Conservation (phyloP, 1,140 invertebrate species). For the Temnothorax nylanderi region DNA sequence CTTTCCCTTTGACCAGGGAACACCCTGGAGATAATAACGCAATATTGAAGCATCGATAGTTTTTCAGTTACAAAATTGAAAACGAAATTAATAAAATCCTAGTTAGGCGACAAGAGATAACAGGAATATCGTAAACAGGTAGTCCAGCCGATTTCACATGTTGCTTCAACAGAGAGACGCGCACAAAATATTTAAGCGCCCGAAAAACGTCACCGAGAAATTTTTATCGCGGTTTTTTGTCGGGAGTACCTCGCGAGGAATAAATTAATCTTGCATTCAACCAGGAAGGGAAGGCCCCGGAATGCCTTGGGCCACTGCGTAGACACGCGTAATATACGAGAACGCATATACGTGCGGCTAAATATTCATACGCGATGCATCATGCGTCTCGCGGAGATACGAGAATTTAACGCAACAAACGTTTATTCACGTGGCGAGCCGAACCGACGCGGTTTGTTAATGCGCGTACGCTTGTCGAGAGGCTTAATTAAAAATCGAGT, state of each 20-base stretch:
- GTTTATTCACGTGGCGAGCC: constrained; percentile 10
- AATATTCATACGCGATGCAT: constrained; percentile 73
- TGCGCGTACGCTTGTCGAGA: constrained; percentile 10
- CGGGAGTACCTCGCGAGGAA: not conserved
- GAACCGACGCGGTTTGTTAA: constrained; percentile 44
- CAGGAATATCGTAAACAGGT: not conserved
- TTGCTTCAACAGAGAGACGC: not conserved
- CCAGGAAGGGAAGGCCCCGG: not conserved
- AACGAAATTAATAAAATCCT: no score
- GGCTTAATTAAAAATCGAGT: constrained; percentile 70
- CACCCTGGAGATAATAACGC: not conserved
- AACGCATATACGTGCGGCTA: constrained; percentile 59
- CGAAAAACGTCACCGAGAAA: not conserved
- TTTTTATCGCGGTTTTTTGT: not conserved
- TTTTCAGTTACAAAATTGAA: not conserved
- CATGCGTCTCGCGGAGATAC: constrained; percentile 23
- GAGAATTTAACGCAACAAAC: constrained; percentile 15
- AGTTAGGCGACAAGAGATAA: not conserved
- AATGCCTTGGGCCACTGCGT: not conserved
- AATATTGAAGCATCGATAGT: not conserved
- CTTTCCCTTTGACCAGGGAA: not conserved
- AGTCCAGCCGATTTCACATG: not conserved
- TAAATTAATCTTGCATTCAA: constrained; percentile 33
- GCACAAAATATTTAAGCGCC: not conserved
- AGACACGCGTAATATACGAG: constrained; percentile 50